Base-by-base conservation (phyloP, 2,888 invertebrate species). In the Geotrupes spiniger region DNA sequence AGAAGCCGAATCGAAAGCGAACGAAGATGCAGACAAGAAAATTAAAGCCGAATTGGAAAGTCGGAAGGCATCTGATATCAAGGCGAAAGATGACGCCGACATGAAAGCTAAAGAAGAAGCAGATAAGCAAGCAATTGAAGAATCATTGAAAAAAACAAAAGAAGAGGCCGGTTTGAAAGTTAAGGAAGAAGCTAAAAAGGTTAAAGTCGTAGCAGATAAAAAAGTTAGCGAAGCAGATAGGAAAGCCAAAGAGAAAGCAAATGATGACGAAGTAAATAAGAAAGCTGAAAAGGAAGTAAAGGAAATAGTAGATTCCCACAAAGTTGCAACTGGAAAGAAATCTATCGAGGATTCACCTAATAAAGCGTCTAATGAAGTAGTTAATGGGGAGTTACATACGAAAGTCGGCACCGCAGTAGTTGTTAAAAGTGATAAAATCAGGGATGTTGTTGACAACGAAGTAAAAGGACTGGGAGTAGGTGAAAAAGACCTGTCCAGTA, bases 301-400 rank as follows among this genome's bases (percentile, higher is more conserved):
- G 71, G 46, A 70, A 68, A 66, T 8, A 68, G 60, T 54, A 72
- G 71, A 61, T 72, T 72, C 36, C 62, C 61, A 39, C 31, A 36
- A 25, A 48, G 49, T 36, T 39, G 48, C 42, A 50, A 49, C 45
- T 65, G 67, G 48, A 58, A 66, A 44, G 65, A 66, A 1, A n/a
- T n/a, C n/a, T n/a, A n/a, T n/a, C 25, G 62, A 69, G n/a, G 58
- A 69, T 17, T 69, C 70, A 46, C 38, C 68, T 64, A 21, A 68
- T 64, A 40, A 58, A 36, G 29, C 10, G n/a, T n/a, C n/a, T n/a
- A n/a, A n/a, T n/a, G n/a, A n/a, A n/a, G n/a, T n/a, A n/a, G n/a
- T n/a, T n/a, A n/a, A n/a, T n/a, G n/a, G n/a, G n/a, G n/a, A n/a
- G n/a, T n/a, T n/a, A n/a, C n/a, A n/a, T n/a, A n/a, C n/a, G n/a